A percentile compares a stretch with the other conserved stretches of the same genome.
phyloP scores from a whole-genome alignment of 2,113 vertebrate species.

The Scomber colias region DNA sequence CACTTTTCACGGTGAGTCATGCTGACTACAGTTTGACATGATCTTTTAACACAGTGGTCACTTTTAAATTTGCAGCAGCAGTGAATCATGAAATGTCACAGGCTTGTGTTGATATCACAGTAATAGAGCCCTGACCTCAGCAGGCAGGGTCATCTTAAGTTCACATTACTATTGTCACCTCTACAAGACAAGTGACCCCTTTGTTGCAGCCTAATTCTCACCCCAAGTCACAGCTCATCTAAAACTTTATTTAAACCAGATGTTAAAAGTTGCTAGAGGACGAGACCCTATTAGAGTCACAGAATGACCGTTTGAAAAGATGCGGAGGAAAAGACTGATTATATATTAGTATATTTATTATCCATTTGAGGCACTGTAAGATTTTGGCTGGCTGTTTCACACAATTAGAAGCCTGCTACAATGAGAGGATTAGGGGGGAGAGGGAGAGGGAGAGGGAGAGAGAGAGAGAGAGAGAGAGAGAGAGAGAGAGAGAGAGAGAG shows the following conservation, averaged over 20 bases:
- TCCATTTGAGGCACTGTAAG: constrained; percentile 10
- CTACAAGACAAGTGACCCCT: constrained; percentile 61
- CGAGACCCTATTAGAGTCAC: constrained; percentile 40
- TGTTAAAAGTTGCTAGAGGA: constrained; percentile 53
- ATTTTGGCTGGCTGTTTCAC: not conserved
- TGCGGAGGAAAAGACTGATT: constrained; percentile 35
- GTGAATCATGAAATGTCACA: constrained; percentile 39
- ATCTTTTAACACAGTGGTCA: constrained; percentile 2
- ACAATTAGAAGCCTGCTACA: not conserved
- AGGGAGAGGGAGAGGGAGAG: too few relatives aligned
- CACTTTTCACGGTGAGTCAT: constrained; percentile 37
- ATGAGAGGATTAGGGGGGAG: too few relatives aligned
- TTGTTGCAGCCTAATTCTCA: constrained; percentile 62
- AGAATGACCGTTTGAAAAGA: constrained; percentile 32
- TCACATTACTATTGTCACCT: constrained; percentile 60
- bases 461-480: too few relatives aligned
- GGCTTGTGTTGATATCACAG: constrained; percentile 42
- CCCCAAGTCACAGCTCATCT: constrained; percentile 63
- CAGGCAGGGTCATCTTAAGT: constrained; percentile 53
- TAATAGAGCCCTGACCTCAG: constrained; percentile 48
- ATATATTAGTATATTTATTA: not conserved
- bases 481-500: too few relatives aligned
- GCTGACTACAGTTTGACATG: constrained; percentile 28
- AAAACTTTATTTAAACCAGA: constrained; percentile 71
- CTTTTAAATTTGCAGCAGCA: constrained; percentile 18